Conservation (phyloP, 2,113 vertebrate species). For the Catharus fuscescens region DNA sequence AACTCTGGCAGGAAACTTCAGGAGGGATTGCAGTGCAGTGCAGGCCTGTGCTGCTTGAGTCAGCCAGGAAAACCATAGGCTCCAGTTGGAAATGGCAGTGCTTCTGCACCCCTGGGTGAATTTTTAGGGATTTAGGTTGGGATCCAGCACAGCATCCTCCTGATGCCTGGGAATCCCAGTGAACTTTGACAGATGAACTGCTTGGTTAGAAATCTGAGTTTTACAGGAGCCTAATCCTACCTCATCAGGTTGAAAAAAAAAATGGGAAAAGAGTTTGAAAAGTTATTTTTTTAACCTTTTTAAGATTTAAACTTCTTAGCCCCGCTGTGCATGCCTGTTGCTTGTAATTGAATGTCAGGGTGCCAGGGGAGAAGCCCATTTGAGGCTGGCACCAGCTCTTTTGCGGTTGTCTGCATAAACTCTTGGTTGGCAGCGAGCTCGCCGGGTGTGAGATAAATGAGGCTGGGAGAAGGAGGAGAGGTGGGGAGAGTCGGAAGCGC, state of each 20-base stretch:
- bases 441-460: slow-evolving; percentile 69
- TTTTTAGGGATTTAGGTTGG: neutral
- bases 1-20: neutral
- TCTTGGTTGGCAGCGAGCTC: slow-evolving; percentile 74
- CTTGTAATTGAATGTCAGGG: slow-evolving; percentile 80
- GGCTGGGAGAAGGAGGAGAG: slow-evolving; percentile 40
- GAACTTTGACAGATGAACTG: neutral
- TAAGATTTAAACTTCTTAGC: neutral
- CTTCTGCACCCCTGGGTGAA: neutral
- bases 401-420: slow-evolving; percentile 76
- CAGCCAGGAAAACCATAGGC: neutral
- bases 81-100: neutral
- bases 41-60: neutral
- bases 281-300: neutral
- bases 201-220: neutral
- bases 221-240: neutral
- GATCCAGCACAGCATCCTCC: neutral
- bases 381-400: slow-evolving; percentile 78
- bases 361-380: slow-evolving; percentile 85
- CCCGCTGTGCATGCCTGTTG: slow-evolving; percentile 75
- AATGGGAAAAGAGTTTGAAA: neutral
- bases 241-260: neutral
- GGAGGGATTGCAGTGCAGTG: fast-evolving
- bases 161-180: neutral
- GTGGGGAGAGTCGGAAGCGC: slow-evolving; percentile 51